phyloP scores from a whole-genome alignment of 2,113 vertebrate genomes.

The Leucopsar rothschildi region DNA sequence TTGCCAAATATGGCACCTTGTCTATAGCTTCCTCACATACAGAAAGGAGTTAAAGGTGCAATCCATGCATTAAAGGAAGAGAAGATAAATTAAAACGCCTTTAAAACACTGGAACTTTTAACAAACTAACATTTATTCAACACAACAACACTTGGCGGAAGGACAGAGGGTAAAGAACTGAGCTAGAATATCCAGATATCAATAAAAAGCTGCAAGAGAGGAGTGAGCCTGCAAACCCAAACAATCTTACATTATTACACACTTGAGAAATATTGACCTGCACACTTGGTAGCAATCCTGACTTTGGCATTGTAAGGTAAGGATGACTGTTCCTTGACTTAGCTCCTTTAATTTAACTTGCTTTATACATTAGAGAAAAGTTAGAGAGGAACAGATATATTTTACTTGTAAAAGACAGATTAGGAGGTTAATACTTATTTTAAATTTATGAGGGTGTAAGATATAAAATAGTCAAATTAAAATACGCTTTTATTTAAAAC shows the following conservation, averaged over 20 bases:
- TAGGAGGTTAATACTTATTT: neutral
- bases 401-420: neutral
- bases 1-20: slow-evolving; percentile 74
- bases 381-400: neutral
- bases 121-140: neutral
- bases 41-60: slow-evolving; percentile 15
- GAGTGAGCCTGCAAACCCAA: neutral
- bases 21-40: slow-evolving; percentile 22
- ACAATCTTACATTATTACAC: neutral
- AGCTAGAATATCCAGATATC: neutral
- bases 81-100: neutral
- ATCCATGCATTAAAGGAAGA: neutral
- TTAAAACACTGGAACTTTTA: neutral
- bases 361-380: neutral
- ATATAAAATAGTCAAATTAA: neutral
- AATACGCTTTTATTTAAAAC: neutral
- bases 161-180: neutral
- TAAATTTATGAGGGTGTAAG: neutral
- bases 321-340: neutral
- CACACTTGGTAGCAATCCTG: neutral
- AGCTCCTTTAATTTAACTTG: neutral
- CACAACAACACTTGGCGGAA: neutral
- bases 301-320: neutral
- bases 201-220: neutral
- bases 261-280: neutral